Evolutionary conservation across 2,888 invertebrate genomes (phyloP), one percentile per base, ranked within the genome.

Genomic region (Phyllotreta striolata): DNA sequence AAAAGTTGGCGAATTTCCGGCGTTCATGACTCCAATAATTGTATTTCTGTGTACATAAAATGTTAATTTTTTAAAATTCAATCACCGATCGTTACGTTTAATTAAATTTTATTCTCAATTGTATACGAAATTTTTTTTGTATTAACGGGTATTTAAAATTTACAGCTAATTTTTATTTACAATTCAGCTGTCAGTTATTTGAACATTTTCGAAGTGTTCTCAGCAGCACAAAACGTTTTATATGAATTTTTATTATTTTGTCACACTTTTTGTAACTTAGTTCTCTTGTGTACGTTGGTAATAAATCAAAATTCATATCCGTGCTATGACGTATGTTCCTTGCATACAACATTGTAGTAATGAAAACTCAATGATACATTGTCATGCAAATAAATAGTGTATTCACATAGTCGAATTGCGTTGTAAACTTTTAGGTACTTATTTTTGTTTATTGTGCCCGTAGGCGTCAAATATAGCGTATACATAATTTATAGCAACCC

Each of bases 261-360:
- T 59, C 59, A 59, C 41, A 35, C 52, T 52, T 52, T 44, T 38
- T 35, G 34, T 41, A 51, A 59, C 41, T 49, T 49, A 59, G 41
- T 59, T 40, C 24, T 35, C 49, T 35, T 13, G 40, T 59, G n/a
- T 51, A 38, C 52, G 6, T 13, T 10, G 51, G 51, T 41, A 12
- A 59, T 59, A 59, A 59, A 59, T 59, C 59, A 59, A 34, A 59
- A 59, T 59, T 59, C 59, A 51, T 59, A 51, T 12, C 47, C 39
- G 58, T 40, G 24, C 24, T 40, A 9, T 46, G 47, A 58, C 47
- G 39, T 49, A 49, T 10, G 47, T 49, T 24, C 40, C 35, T 51
- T 51, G 34, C 41, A 59, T 59, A 59, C 59, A 59, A 59, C 51
- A 51, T 59, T 59, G 59, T 59, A 51, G 59, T 40, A 35, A 43